phyloP scores from a whole-genome alignment of 2,888 invertebrate species.

The Thereva nobilitata region DNA sequence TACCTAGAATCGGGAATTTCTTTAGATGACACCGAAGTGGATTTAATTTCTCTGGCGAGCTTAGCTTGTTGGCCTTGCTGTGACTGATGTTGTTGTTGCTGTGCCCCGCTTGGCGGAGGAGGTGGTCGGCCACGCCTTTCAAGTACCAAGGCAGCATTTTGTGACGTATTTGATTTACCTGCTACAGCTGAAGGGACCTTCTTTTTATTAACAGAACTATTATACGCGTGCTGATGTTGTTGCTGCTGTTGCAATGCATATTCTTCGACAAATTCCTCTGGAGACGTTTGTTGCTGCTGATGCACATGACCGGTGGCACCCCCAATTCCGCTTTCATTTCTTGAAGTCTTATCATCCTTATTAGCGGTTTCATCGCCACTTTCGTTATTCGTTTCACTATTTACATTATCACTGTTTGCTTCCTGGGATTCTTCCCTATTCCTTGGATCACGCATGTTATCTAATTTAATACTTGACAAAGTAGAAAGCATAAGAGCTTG shows the following conservation, averaged over 20 bases:
- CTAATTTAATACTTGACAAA: conserved; percentile 55
- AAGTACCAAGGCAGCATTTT: conserved; percentile 51
- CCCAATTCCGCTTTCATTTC: conserved; percentile 43
- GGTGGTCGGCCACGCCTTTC: conserved; percentile 54
- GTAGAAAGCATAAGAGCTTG: conserved; percentile 71
- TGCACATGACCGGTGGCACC: conserved; percentile 48
- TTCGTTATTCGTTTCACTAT: conserved; percentile 51
- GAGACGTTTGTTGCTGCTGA: conserved; percentile 58
- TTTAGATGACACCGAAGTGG: conserved; percentile 53
- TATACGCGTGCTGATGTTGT: conserved; percentile 35
- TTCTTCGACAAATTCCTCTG: conserved; percentile 57
- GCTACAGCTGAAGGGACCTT: conserved; percentile 44
- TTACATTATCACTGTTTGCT: conserved; percentile 57
- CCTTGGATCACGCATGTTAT: conserved; percentile 45
- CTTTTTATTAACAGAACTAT: conserved; percentile 46
- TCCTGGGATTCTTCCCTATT: conserved; percentile 49
- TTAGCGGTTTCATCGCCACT: conserved; percentile 43
- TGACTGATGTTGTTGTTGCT: conserved; percentile 36
- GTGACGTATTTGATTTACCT: conserved; percentile 40
- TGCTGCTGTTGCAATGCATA: conserved; percentile 47
- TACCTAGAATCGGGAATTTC: conserved; percentile 60
- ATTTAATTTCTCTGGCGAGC: conserved; percentile 48
- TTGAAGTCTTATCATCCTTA: conserved; percentile 42
- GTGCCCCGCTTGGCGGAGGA: conserved; percentile 45
- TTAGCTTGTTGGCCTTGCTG: conserved; percentile 53